phyloP scores from a whole-genome alignment of 2,797 vertebrate species.

The Sarcophilus harrisii region DNA sequence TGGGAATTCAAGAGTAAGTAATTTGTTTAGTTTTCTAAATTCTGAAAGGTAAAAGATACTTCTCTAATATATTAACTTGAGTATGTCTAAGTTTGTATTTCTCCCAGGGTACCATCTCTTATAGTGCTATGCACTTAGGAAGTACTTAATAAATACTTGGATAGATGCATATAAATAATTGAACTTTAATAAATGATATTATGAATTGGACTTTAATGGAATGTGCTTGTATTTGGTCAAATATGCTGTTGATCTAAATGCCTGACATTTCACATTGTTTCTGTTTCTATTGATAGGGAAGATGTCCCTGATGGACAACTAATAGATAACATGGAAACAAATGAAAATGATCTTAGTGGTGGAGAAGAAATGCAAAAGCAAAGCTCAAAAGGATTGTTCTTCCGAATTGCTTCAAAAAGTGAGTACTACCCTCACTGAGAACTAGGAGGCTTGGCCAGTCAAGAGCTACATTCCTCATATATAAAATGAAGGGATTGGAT shows the following conservation, averaged over 20 bases:
- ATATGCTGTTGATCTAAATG: not conserved
- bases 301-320: slow-evolving; percentile 85
- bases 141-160: not conserved
- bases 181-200: not conserved
- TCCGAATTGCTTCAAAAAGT: slow-evolving; percentile 95
- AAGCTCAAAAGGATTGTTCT: slow-evolving; percentile 86
- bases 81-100: rapidly evolving
- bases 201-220: not conserved
- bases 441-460: not conserved
- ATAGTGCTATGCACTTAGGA: not conserved
- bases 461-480: not conserved
- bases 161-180: not conserved
- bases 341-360: slow-evolving; percentile 81
- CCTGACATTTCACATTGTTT: not conserved
- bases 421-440: slow-evolving; percentile 70
- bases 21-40: not conserved
- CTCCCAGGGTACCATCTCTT: too few species aligned
- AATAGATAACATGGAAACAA: slow-evolving; percentile 88
- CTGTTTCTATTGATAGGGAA: slow-evolving; percentile 76
- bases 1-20: slow-evolving; percentile 91
- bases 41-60: not conserved
- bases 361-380: slow-evolving; percentile 76
- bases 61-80: not conserved
- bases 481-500: not conserved
- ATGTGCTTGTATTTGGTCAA: not conserved